Base-by-base conservation (phyloP, 2,797 vertebrate genomes). In the Brachymystax lenok region DNA sequence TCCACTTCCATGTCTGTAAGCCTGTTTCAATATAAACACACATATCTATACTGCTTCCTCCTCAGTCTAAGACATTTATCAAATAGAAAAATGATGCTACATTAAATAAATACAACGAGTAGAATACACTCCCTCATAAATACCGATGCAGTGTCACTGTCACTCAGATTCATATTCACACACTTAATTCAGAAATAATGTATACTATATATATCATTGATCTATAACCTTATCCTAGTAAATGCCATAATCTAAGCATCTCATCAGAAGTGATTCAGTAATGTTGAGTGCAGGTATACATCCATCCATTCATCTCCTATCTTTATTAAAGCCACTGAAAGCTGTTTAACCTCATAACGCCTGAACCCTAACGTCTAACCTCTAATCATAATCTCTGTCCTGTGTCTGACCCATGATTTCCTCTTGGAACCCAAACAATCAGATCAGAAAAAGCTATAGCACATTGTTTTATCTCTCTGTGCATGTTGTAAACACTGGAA, bases 361-460 rank as follows among this genome's bases (percentile, higher is more conserved):
- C 40, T 40, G 40, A 46, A 10, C 40, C 72, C 27, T 83, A 75
- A 80, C 79, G 89, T 35, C 71, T 87, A 79, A 90, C 85, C 87
- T 71, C 3, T 16, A 86, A 82, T 80, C 79, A 69, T 74, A 74
- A 89, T 89, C 87, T 68, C 19, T 81, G 78, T 85, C 89, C 87
- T 76, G 67, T 24, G 35, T 69, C 69, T 86, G 77, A 90, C 80
- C 76, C 79, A 21, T 46, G 40, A 46, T 46, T 35, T 46, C 40
- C 10, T 46, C 10, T 46, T 46, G 40, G 40, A 46, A 46, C 40
- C 40, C 40, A 46, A 46, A 46, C 72, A 51, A n/a, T 10, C 35
- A 4, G 28, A 27, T 19, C 69, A 0, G n/a, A 71, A 24, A 51
- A 1, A 24, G 21, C 4, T 3, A 63, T 3, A 63, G n/a, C n/a